phyloP scores from a whole-genome alignment of 2,888 invertebrate species.

The Euplagia quadripunctaria region DNA sequence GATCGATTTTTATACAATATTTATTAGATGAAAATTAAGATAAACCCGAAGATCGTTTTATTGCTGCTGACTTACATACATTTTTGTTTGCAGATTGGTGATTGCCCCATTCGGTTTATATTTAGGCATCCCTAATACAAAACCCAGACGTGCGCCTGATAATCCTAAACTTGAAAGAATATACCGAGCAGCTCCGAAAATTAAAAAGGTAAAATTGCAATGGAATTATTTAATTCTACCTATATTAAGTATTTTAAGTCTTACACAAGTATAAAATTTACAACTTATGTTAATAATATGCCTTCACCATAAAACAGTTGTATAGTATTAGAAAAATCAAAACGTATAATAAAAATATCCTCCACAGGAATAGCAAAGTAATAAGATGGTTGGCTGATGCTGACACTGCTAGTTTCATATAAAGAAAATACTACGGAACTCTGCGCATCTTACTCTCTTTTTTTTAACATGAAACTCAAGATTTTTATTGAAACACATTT shows the following conservation, averaged over 20 bases:
- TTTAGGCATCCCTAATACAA: constrained; percentile 92
- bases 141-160: constrained; percentile 90
- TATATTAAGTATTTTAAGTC: background rate
- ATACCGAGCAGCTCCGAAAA: constrained; percentile 89
- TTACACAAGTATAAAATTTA: background rate
- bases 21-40: too few species aligned
- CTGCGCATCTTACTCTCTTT: background rate
- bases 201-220: constrained; percentile 89
- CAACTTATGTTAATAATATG: background rate
- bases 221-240: background rate
- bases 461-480: background rate
- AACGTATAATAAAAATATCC: background rate
- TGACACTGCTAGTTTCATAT: background rate
- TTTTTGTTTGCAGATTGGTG: constrained; percentile 87
- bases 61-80: background rate
- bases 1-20: too few species aligned
- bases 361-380: background rate
- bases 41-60: background rate
- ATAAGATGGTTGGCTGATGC: background rate
- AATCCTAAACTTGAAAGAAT: constrained; percentile 93
- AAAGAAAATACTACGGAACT: background rate
- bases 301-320: too few species aligned
- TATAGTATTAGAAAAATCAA: too few species aligned
- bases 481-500: background rate
- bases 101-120: constrained; percentile 93